Evolutionary conservation across 2,888 invertebrate genomes (phyloP), one percentile per base, ranked within the genome.

Genomic region (Dolichopus griseipennis): DNA sequence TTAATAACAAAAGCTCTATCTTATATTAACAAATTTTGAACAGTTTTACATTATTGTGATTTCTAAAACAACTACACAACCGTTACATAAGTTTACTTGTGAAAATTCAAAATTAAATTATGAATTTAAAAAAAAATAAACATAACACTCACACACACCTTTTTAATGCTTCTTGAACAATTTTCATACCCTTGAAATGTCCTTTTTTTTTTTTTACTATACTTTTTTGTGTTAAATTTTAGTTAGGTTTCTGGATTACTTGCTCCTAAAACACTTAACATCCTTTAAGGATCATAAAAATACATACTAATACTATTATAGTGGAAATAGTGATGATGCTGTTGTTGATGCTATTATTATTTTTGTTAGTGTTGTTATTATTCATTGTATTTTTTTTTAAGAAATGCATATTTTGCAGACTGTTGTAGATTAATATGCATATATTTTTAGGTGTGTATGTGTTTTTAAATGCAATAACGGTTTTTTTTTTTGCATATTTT

Each of bases 141-240:
- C 41, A 41, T 5, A 4, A 41, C 5, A 27, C 27, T 4, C 27
- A 12, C 41, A 41, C 5, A 27, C 27, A 27, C 27, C 8, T 52
- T 52, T 18, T 52, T 6, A 52, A 15, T 52, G 52, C 52, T 52
- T 15, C 15, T 52, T 52, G 18, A 12, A 52, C 52, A 52, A 52
- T 52, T 52, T 52, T 52, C 52, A 52, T 52, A 52, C 52, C 52
- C 52, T 52, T 52, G 52, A 52, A 41, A 52, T 52, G n/a, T 52
- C 52, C 52, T 52, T 52, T 52, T 52, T 52, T 52, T 6, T 52
- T 12, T 52, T 6, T 52, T n/a, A 27, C 3, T 27, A 27, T 52
- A 6, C 18, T 52, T 52, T 52, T 52, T 18, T 52, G 9, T 52
- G 2, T 52, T 52, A 52, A 52, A 18, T 52, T 12, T 52, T 52